phyloP scores from a whole-genome alignment of 2,113 vertebrate genomes.

The Mus musculus region DNA sequence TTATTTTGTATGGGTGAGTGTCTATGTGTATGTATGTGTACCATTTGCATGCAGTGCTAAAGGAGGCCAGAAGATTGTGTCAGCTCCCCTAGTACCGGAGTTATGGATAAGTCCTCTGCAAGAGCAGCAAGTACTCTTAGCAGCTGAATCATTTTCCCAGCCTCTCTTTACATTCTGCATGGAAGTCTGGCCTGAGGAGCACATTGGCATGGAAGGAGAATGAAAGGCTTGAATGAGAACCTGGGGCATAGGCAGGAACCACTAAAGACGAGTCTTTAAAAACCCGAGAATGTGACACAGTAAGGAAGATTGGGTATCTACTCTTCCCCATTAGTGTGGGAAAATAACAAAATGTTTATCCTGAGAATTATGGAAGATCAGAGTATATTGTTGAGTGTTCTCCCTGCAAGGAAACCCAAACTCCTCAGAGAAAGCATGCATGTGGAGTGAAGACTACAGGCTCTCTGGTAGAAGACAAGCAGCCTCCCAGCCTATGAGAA shows the following conservation, averaged over 20 bases:
- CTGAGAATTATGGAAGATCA: background rate
- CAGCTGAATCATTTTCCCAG: background rate
- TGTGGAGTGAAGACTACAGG: background rate
- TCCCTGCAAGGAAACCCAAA: background rate
- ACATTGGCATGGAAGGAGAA: background rate
- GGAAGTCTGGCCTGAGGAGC: background rate
- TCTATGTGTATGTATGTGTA: background rate
- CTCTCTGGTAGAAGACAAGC: background rate
- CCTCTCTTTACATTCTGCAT: background rate
- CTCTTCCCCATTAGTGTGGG: background rate
- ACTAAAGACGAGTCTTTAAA: background rate
- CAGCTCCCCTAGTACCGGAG: background rate
- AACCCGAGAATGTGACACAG: background rate
- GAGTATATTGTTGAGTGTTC: background rate
- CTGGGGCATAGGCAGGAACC: background rate
- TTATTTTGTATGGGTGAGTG: background rate
- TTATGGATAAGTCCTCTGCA: background rate
- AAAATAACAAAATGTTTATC: slow-evolving; percentile 15
- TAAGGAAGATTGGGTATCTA: background rate
- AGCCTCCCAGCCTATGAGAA: background rate
- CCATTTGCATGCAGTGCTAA: background rate
- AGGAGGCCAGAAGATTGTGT: background rate
- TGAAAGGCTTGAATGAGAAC: background rate
- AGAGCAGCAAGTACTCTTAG: background rate
- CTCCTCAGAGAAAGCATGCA: background rate